Evolutionary conservation across 2,888 invertebrate genomes (phyloP), one percentile per base, ranked within the genome.

Genomic region (Alsophila aescularia): DNA sequence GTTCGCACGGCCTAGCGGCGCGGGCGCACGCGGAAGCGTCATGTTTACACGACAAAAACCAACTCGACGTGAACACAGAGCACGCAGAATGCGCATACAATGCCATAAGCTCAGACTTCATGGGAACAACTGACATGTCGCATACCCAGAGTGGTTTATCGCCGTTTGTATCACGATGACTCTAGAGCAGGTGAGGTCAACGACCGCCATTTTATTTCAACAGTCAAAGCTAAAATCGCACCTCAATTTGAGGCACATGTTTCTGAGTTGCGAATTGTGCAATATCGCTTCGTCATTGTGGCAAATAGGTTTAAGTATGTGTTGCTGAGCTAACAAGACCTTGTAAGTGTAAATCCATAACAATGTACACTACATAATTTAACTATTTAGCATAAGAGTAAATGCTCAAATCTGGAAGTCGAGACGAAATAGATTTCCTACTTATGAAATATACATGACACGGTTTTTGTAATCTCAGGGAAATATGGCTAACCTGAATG

Each of bases 1-100:
- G 81, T 88, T 90, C 89, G 81, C 89, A 90, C 88, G 89, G 79
- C 78, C 78, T 73, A 66, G 66, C 49, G 50, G 42, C 73, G 66
- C 45, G 24, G 50, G 42, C 73, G 66, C 70, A 76, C 77, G 80
- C 87, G 87, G 87, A 87, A 87, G 80, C 77, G 79, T 67, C 70
- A 64, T 79, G 81, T 85, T 81, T 82, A 81, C 79, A 73, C 77
- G 73, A 75, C 79, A 85, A 87, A 86, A 82, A 83, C 75, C 65
- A 70, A 67, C 72, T 63, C 69, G 67, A 64, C 73, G 68, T 72
- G 75, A 73, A 75, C 82, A 73, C 73, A 72, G 75, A 74, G 75
- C 82, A 73, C 74, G 73, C 78, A 63, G 59, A 66, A 58, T 64
- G 60, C 60, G 72, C 73, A 81, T 69, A 79, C 77, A 76, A 81